Conservation (phyloP, 53 echinoderm and acorn worm species). For the Echinarachnius parma region DNA sequence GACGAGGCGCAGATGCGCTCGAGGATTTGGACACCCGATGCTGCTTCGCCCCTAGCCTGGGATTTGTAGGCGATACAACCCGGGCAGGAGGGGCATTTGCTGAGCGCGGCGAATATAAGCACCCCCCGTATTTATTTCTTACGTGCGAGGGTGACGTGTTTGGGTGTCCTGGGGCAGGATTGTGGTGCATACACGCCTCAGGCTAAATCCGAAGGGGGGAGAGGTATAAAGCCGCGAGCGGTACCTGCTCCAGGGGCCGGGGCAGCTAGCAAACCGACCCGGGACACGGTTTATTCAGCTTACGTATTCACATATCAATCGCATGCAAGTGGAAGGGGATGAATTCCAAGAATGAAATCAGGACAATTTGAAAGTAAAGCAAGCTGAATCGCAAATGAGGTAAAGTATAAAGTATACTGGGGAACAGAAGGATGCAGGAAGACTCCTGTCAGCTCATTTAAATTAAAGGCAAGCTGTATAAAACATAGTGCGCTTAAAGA, state of each 20-base stretch:
- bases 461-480: neutral
- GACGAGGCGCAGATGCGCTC: constrained; percentile 33
- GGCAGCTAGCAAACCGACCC: too few relatives aligned
- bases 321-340: constrained; percentile 40
- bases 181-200: constrained; percentile 41
- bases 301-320: constrained; percentile 41
- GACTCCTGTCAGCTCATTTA: constrained; percentile 4
- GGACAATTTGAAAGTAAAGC: too few relatives aligned
- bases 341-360: too few relatives aligned
- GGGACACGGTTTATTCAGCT: constrained; percentile 37
- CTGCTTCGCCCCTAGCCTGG: constrained; percentile 24
- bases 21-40: constrained; percentile 42
- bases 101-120: neutral
- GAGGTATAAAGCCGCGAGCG: constrained; percentile 38
- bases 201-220: constrained; percentile 51
- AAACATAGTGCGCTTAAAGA: neutral
- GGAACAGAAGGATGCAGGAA: neutral
- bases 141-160: constrained; percentile 21
- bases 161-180: constrained; percentile 35
- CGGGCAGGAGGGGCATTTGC: constrained; percentile 14
- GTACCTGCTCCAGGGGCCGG: constrained; percentile 47
- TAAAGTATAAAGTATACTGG: neutral
- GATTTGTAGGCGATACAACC: constrained; percentile 25
- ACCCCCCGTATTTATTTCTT: constrained; percentile 5
- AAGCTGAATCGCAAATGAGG: constrained; percentile 33